Conservation (phyloP, 2,888 invertebrate species). For the Chrysodeixis includens region DNA sequence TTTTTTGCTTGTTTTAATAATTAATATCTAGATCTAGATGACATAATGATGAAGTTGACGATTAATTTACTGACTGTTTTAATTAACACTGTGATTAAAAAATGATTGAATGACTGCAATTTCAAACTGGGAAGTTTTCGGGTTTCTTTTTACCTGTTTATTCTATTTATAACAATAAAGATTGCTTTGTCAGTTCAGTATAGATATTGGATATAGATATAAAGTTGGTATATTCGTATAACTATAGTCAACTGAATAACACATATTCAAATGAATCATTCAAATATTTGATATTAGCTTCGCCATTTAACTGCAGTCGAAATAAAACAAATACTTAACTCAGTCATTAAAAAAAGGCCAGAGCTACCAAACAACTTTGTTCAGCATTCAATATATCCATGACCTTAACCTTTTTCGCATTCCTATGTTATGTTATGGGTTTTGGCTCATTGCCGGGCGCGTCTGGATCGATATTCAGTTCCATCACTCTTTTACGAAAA, state of each 20-base stretch:
- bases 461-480: conserved; percentile 42
- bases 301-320: not conserved
- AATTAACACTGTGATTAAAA: no score
- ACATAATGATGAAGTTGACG: no score
- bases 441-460: conserved; percentile 51
- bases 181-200: no score
- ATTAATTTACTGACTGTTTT: no score
- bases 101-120: no score
- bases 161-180: no score
- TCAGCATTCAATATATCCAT: conserved; percentile 15
- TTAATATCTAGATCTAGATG: no score
- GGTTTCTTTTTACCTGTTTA: no score
- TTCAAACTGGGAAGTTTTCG: no score
- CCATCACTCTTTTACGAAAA: conserved; percentile 15
- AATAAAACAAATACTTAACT: not conserved
- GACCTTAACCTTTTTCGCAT: conserved; percentile 36
- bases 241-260: not conserved
- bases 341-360: not conserved
- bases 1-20: no score
- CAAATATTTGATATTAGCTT: not conserved
- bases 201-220: no score
- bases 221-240: no score
- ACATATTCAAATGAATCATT: not conserved
- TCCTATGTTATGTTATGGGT: conserved; percentile 27
- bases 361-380: conserved; percentile 3